Base-by-base conservation (phyloP, 2,113 vertebrate genomes). In the Nesoenas mayeri region DNA sequence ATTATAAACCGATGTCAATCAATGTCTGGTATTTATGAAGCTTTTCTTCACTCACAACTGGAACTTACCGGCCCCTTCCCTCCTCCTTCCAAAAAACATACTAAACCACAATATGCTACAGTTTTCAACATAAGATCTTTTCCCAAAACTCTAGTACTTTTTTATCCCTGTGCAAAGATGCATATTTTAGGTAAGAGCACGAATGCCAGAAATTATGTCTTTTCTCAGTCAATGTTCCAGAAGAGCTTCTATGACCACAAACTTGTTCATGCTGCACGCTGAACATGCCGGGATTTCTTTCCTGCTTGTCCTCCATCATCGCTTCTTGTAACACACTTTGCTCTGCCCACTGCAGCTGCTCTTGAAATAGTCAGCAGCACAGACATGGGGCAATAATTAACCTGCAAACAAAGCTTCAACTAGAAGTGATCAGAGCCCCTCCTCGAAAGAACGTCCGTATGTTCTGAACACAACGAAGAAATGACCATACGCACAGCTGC, bases 391-490 rank as follows among this genome's bases (percentile, higher is more conserved):
- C 31, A 77, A 51, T 14, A 57, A 73, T 13, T 50, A 26, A 92
- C n/a, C 12, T 40, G 4, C 14, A 83, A 91, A 19, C 22, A 82
- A 66, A 91, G 32, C 11, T 50, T 89, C 79, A 82, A 42, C 10
- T 19, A 34, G 5, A 74, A 11, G 24, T 6, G 19, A 65, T n/a
- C 28, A 75, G 53, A 71, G 11, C 10, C 32, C 40, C 14, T 50
- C 20, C 69, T 84, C 0, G 0, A 74, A 40, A 89, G 51, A 58
- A 87, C 6, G 57, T 67, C 61, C 3, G 0, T 6, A 21, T 48
- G 12, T 34, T 48, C 20, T 78, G 56, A 85, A 75, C 31, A 48
- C 21, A 47, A 57, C 2, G 7, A 75, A 61, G 9, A 77, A 85
- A 44, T 9, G 4, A 69, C 31, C 18, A 15, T 12, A 42, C 53